These are phyloP conservation scores for Pelodytes ibericus DNA, from an alignment of 2,797 vertebrate genomes.

Conservation along the genomic window DNA sequence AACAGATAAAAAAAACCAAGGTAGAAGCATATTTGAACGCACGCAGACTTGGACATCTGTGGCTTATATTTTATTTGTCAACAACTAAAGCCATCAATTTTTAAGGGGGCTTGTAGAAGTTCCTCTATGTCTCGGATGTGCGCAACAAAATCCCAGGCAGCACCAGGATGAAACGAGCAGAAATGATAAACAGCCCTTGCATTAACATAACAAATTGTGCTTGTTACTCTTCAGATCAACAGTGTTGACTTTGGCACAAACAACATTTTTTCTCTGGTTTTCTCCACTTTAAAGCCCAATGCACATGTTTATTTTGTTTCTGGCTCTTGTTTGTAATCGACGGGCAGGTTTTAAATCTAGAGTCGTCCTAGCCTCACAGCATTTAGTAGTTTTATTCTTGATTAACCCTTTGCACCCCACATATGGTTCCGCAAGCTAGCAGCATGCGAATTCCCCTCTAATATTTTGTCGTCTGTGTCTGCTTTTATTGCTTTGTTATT, in stretches of 20 bases:
- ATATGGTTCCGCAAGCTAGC: neutral
- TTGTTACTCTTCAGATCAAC: conserved; percentile 41
- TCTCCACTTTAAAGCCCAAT: conserved; percentile 39
- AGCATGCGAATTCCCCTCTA: neutral
- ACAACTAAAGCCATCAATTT: conserved; percentile 10
- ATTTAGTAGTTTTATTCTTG: conserved; percentile 46
- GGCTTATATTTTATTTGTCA: conserved; percentile 38
- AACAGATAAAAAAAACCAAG: too few species aligned
- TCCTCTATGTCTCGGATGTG: conserved; percentile 15
- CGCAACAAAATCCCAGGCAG: conserved; percentile 11
- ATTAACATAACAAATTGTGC: conserved; percentile 52
- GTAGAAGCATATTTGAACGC: too few species aligned
- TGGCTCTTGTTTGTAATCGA: conserved; percentile 58
- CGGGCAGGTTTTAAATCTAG: conserved; percentile 53
- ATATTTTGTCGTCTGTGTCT: conserved; percentile 38
- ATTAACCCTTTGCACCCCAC: conserved; percentile 40
- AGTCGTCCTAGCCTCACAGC: conserved; percentile 32
- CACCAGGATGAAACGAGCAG: conserved; percentile 9
- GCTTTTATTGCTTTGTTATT: conserved; percentile 52
- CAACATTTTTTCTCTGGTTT: conserved; percentile 42
- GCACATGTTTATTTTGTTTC: conserved; percentile 20
- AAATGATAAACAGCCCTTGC: conserved; percentile 56
- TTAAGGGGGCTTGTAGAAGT: conserved; percentile 16
- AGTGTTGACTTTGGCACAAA: conserved; percentile 58
- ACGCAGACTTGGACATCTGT: conserved; percentile 18